Evolutionary conservation across 2,797 vertebrate genomes (phyloP).

Genomic region (Myiothlypis coronata): DNA sequence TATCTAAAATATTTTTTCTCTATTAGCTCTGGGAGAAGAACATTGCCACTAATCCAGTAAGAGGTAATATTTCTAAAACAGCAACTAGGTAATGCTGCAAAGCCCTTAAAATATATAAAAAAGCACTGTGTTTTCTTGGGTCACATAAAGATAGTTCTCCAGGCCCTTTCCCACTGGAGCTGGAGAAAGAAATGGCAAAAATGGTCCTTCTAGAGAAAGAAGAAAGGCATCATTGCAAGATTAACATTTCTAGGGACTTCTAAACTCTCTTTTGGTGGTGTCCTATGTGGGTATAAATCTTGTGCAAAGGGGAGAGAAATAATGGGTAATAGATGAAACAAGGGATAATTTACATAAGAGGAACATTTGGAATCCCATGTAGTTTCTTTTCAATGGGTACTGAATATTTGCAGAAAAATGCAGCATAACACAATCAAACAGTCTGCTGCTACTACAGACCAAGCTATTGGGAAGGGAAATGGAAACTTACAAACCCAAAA

Average conservation of each 20-base stretch:
- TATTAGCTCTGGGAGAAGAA: not conserved
- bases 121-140: not conserved
- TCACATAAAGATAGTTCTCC: not conserved
- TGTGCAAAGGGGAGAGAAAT: not conserved
- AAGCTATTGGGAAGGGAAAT: not conserved
- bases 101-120: not conserved
- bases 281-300: not conserved
- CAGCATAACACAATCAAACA: not conserved
- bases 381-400: not conserved
- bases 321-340: not conserved
- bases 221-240: not conserved
- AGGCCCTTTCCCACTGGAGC: not conserved
- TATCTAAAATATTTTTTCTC: not conserved
- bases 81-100: not conserved
- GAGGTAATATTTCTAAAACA: not conserved
- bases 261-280: not conserved
- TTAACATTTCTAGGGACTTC: not conserved
- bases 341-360: not conserved
- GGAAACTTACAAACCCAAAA: no score
- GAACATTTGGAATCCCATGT: not conserved
- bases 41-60: not conserved
- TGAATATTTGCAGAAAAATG: not conserved
- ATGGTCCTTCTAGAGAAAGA: not conserved
- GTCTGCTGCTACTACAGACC: not conserved
- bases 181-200: not conserved